These are phyloP conservation scores for Acleris cristana DNA, from an alignment of 2,888 invertebrate species.

Conservation along the genomic window DNA sequence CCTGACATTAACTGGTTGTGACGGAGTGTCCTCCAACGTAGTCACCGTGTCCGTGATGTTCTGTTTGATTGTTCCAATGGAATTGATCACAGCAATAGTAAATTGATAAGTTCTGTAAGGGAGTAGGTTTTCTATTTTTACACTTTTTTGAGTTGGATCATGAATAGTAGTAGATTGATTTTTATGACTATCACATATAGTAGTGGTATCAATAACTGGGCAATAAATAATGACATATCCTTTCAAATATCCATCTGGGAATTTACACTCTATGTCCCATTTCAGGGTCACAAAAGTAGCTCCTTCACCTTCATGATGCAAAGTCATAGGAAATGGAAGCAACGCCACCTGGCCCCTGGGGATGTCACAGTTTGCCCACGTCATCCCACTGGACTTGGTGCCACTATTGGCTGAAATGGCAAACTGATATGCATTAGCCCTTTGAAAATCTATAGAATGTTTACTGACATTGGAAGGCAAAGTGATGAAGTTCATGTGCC, in stretches of 20 bases:
- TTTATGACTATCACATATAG: slow-evolving; percentile 78
- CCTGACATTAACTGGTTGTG: slow-evolving; percentile 84
- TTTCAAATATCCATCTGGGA: slow-evolving; percentile 87
- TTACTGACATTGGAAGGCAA: slow-evolving; percentile 59
- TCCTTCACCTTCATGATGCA: slow-evolving; percentile 65
- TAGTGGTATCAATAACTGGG: slow-evolving; percentile 80
- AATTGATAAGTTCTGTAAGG: slow-evolving; percentile 91
- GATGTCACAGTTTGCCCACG: slow-evolving; percentile 90
- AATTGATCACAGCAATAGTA: slow-evolving; percentile 85
- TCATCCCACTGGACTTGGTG: slow-evolving; percentile 90
- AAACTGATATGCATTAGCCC: slow-evolving; percentile 87
- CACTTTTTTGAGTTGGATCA: slow-evolving; percentile 78
- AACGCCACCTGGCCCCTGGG: slow-evolving; percentile 77
- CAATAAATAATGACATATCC: slow-evolving; percentile 92
- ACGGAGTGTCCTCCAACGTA: slow-evolving; percentile 87
- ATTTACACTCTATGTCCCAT: slow-evolving; percentile 91
- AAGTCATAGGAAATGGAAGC: slow-evolving; percentile 78
- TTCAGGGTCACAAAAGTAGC: slow-evolving; percentile 80
- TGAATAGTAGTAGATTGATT: slow-evolving; percentile 65
- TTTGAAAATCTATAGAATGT: slow-evolving; percentile 84
- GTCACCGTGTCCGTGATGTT: slow-evolving; percentile 85
- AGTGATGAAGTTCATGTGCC: slow-evolving; percentile 74
- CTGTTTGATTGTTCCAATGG: slow-evolving; percentile 66
- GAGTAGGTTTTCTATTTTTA: slow-evolving; percentile 85
- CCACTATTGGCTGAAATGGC: slow-evolving; percentile 91